phyloP scores from a whole-genome alignment of 2,113 vertebrate genomes.

The Corythornis vintsioides region DNA sequence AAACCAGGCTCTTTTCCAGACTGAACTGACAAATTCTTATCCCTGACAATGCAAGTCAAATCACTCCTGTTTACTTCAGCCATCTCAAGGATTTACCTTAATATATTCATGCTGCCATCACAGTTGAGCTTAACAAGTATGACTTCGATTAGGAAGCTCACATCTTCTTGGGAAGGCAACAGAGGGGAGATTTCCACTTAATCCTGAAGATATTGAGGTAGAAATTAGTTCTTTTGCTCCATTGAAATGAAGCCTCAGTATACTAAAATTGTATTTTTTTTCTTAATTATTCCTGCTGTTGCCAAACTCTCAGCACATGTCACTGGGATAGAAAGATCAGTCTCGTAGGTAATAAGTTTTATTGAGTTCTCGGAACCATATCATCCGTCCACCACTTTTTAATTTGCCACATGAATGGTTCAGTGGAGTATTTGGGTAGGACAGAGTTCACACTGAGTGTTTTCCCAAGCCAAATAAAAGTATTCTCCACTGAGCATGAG shows the following conservation, averaged over 20 bases:
- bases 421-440: constrained; percentile 23
- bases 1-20: background rate
- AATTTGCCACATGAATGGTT: constrained; percentile 72
- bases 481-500: no score
- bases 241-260: constrained; percentile 6
- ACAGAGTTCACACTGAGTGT: constrained; percentile 39
- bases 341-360: constrained; percentile 56
- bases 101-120: background rate
- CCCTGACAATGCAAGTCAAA: background rate
- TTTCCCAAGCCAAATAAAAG: constrained; percentile 37
- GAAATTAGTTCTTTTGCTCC: constrained; percentile 45
- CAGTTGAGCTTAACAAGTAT: background rate
- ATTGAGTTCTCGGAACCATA: constrained; percentile 58
- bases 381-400: constrained; percentile 66
- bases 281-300: constrained; percentile 44
- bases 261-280: background rate
- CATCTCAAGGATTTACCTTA: background rate
- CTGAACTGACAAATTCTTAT: background rate
- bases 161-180: background rate
- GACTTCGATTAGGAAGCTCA: background rate
- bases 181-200: background rate
- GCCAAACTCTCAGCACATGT: constrained; percentile 16
- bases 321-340: constrained; percentile 43
- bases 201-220: background rate
- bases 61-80: background rate